Percentiles rank a stretch among this genome's conserved stretches.
phyloP scores from a whole-genome alignment of 2,113 vertebrate genomes.

The Solea solea region DNA sequence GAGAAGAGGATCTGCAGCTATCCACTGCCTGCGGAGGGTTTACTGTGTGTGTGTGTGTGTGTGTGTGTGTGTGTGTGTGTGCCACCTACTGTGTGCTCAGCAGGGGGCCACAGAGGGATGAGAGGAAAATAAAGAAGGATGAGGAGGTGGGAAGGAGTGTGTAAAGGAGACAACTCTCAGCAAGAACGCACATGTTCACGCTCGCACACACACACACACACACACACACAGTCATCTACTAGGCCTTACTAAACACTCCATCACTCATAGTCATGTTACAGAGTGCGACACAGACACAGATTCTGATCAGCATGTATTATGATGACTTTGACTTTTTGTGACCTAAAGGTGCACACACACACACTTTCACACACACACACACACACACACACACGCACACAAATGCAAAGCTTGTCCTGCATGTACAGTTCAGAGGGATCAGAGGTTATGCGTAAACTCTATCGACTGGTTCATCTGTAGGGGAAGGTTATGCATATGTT shows the following conservation, averaged over 20 bases:
- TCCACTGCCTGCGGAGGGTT: constrained; percentile 41
- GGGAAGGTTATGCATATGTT: constrained; percentile 65
- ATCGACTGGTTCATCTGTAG: constrained; percentile 49
- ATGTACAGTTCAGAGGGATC: constrained; percentile 37
- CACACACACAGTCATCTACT: constrained; percentile 36
- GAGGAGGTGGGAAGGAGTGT: constrained; percentile 49
- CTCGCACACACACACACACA: constrained; percentile 12
- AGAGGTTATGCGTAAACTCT: constrained; percentile 52
- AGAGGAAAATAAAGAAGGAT: constrained; percentile 60
- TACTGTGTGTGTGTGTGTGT: constrained; percentile 42
- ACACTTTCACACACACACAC: constrained; percentile 8
- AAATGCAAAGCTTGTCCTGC: constrained; percentile 21
- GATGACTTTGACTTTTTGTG: constrained; percentile 63
- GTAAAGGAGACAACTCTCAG: constrained; percentile 53
- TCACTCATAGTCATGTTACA: constrained; percentile 39
- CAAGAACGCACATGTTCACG: constrained; percentile 33
- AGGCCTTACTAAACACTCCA: constrained; percentile 43
- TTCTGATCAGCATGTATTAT: constrained; percentile 63
- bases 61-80: constrained; percentile 24
- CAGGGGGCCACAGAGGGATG: constrained; percentile 57
- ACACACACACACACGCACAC: neutral
- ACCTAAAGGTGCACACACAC: constrained; percentile 28
- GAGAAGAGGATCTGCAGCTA: constrained; percentile 45
- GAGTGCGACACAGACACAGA: constrained; percentile 30
- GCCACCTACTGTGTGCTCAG: constrained; percentile 63